phyloP scores from a whole-genome alignment of 2,888 invertebrate genomes.

The Orgyia antiqua region DNA sequence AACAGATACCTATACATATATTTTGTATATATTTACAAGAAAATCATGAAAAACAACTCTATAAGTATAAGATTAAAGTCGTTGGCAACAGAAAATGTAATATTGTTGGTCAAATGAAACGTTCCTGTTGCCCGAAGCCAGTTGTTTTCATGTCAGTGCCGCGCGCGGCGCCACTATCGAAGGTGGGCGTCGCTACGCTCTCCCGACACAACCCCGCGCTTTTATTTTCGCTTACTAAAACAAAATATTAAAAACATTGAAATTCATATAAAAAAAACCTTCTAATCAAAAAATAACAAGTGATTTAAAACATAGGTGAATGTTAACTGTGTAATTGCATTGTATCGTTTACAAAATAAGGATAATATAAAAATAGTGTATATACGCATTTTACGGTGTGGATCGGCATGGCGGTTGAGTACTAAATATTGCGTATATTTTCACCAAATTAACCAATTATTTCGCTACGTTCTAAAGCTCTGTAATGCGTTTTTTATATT shows the following conservation, averaged over 20 bases:
- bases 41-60: constrained; percentile 24
- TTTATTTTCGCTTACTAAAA: constrained; percentile 30
- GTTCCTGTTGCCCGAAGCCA: constrained; percentile 52
- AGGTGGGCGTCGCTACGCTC: constrained; percentile 65
- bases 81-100: constrained; percentile 19
- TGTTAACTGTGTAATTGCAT: constrained; percentile 16
- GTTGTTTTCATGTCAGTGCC: constrained; percentile 62
- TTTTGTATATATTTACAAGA: constrained; percentile 4
- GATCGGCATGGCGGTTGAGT: constrained; percentile 54
- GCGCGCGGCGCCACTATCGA: constrained; percentile 69
- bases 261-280: constrained; percentile 8
- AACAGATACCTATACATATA: constrained; percentile 26
- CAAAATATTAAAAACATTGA: constrained; percentile 25
- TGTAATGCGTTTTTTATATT: constrained; percentile 21
- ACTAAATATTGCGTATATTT: constrained; percentile 38
- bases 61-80: constrained; percentile 26
- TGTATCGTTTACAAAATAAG: constrained; percentile 49
- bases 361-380: constrained; percentile 66
- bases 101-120: constrained; percentile 38
- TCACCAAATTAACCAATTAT: constrained; percentile 28
- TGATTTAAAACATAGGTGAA: constrained; percentile 16
- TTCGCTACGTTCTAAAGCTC: constrained; percentile 28
- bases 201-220: constrained; percentile 40
- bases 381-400: constrained; percentile 56
- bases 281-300: constrained; percentile 10